Evolutionary conservation across 2,888 invertebrate genomes (phyloP).

Genomic region (Slavum lentiscoides): DNA sequence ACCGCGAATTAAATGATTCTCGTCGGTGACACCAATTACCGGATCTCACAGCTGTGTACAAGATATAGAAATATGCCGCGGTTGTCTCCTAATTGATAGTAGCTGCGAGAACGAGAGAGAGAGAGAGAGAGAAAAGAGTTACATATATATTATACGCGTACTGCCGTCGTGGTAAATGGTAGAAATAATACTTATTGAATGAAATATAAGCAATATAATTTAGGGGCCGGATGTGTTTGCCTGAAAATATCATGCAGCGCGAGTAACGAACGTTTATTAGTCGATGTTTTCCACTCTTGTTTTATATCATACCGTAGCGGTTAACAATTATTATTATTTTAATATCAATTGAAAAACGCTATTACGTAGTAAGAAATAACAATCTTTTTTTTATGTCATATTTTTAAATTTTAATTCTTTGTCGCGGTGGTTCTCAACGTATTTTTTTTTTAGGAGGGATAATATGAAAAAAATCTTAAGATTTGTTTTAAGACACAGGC

Average conservation of each 20-base stretch:
- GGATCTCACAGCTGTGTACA: too few relatives aligned
- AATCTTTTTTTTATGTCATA: too few relatives aligned
- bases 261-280: constrained; percentile 3
- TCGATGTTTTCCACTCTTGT: background rate
- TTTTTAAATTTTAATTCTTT: too few relatives aligned
- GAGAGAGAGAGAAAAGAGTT: background rate
- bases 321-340: background rate
- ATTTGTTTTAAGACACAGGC: too few relatives aligned
- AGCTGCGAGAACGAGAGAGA: background rate
- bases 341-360: background rate
- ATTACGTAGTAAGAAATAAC: too few relatives aligned
- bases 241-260: background rate
- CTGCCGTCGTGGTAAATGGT: background rate
- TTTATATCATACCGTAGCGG: background rate
- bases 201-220: constrained; percentile 7
- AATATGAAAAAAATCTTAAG: too few relatives aligned
- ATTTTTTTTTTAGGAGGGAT: too few relatives aligned
- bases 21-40: too few relatives aligned
- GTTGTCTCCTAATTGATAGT: too few relatives aligned
- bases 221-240: constrained; percentile 25
- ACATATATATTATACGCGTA: background rate
- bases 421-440: too few relatives aligned
- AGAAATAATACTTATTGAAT: background rate
- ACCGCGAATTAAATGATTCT: too few relatives aligned
- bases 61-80: too few relatives aligned